These are phyloP conservation scores for Triplophysa dalaica DNA, from an alignment of 2,113 vertebrate species.

Conservation along the genomic window DNA sequence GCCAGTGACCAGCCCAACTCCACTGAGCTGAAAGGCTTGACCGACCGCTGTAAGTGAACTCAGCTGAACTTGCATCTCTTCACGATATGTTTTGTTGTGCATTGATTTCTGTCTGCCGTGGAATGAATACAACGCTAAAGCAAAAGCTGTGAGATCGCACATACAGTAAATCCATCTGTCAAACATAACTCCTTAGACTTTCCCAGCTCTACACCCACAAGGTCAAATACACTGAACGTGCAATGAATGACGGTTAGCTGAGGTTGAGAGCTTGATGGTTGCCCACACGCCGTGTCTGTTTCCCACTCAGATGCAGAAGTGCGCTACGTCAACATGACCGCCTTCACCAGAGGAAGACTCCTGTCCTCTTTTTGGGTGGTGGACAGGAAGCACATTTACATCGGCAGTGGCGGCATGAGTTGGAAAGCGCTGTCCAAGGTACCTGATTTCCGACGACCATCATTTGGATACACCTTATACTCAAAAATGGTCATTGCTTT, in stretches of 20 bases:
- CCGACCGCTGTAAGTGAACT: slow-evolving; percentile 60
- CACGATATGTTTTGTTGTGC: neutral
- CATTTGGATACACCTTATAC: too few species aligned
- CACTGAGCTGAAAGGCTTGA: slow-evolving; percentile 65
- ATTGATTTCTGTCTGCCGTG: slow-evolving; percentile 12
- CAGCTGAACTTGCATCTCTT: neutral
- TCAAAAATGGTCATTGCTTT: too few species aligned
- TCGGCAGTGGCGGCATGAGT: slow-evolving; percentile 90
- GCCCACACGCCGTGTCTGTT: neutral
- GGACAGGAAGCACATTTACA: slow-evolving; percentile 90
- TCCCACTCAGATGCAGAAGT: slow-evolving; percentile 82
- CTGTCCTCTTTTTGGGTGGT: slow-evolving; percentile 96
- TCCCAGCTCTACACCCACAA: slow-evolving; percentile 32
- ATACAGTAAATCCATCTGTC: slow-evolving; percentile 37
- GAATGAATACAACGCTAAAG: slow-evolving; percentile 16
- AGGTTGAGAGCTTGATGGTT: neutral
- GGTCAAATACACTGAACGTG: slow-evolving; percentile 56
- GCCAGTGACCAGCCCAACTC: slow-evolving; percentile 67
- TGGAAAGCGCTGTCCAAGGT: slow-evolving; percentile 90
- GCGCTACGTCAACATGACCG: slow-evolving; percentile 87
- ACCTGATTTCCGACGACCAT: slow-evolving; percentile 40
- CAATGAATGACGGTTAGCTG: slow-evolving; percentile 6
- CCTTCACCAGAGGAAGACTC: slow-evolving; percentile 85
- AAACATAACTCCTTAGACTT: slow-evolving; percentile 1
- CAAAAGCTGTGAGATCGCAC: slow-evolving; percentile 38